Evolutionary conservation across 2,797 vertebrate genomes (phyloP).

Genomic region (Hephaestus fuliginosus): DNA sequence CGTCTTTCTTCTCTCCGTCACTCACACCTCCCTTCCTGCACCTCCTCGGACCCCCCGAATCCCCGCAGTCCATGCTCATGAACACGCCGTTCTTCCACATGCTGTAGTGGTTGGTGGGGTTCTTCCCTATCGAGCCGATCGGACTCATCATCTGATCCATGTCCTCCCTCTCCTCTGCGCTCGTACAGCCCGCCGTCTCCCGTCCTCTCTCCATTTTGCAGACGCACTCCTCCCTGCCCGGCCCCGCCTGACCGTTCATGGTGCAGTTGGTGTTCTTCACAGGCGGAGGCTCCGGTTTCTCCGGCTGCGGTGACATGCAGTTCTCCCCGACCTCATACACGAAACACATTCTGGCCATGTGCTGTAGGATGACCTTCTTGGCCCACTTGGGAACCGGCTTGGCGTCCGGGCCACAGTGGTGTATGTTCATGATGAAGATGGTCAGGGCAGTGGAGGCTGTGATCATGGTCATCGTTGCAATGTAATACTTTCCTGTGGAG

Average conservation of each 20-base stretch:
- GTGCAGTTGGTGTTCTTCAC: constrained; percentile 59
- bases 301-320: constrained; percentile 81
- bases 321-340: constrained; percentile 91
- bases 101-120: constrained; percentile 64
- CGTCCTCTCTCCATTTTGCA: constrained; percentile 65
- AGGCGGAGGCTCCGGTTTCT: constrained; percentile 51
- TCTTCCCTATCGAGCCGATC: constrained; percentile 64
- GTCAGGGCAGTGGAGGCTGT: constrained; percentile 93
- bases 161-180: constrained; percentile 71
- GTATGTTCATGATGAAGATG: constrained; percentile 95
- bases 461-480: constrained; percentile 97
- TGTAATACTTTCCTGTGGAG: constrained; percentile 93
- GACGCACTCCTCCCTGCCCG: constrained; percentile 60
- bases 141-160: constrained; percentile 75
- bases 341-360: constrained; percentile 91
- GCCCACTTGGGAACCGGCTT: constrained; percentile 92
- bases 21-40: constrained; percentile 67
- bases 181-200: constrained; percentile 38
- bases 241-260: constrained; percentile 74
- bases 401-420: constrained; percentile 93
- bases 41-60: constrained; percentile 35
- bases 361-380: constrained; percentile 87
- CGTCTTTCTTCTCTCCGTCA: constrained; percentile 58
- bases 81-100: constrained; percentile 63
- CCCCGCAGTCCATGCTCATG: constrained; percentile 58